Percentiles rank a stretch among this genome's conserved stretches.
Evolutionary conservation across 1,140 invertebrate species (phyloP).

Genomic region (Drosophila ironensis): DNA sequence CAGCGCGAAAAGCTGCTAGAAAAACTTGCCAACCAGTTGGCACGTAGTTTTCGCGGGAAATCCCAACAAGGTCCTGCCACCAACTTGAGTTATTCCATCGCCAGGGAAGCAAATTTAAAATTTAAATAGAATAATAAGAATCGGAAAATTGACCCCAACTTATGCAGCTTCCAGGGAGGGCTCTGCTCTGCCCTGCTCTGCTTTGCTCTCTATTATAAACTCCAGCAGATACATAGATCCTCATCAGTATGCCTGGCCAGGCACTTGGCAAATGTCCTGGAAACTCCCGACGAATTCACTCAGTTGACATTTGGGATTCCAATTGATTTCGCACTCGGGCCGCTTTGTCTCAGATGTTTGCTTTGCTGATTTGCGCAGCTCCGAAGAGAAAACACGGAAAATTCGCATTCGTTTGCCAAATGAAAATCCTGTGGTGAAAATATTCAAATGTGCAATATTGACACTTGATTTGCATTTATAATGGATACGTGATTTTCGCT

Average conservation of each 20-base stretch:
- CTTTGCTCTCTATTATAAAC: too few relatives aligned
- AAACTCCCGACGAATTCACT: conserved; percentile 41
- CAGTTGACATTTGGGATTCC: conserved; percentile 70
- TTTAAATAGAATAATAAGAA: too few relatives aligned
- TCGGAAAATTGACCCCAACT: too few relatives aligned
- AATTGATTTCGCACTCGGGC: conserved; percentile 54
- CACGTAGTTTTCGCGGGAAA: conserved; percentile 46
- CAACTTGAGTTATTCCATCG: too few relatives aligned
- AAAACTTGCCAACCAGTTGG: conserved; percentile 25
- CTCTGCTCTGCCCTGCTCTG: too few relatives aligned
- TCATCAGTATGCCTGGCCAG: conserved; percentile 49
- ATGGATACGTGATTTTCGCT: conserved; percentile 65
- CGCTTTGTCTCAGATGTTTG: conserved; percentile 44
- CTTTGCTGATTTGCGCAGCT: conserved; percentile 62
- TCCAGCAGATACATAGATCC: too few relatives aligned
- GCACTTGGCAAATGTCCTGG: conserved; percentile 42
- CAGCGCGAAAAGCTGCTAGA: neutral
- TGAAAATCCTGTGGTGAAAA: conserved; percentile 48
- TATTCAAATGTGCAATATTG: conserved; percentile 69
- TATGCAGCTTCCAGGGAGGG: too few relatives aligned
- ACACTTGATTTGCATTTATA: conserved; percentile 79
- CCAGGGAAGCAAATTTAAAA: too few relatives aligned
- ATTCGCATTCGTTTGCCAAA: conserved; percentile 62
- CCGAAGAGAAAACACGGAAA: conserved; percentile 11
- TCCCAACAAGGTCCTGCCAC: too few relatives aligned